These are phyloP conservation scores for Acropora tenuis DNA, from an alignment of 64 coral and sea anemone species.

Conservation along the genomic window DNA sequence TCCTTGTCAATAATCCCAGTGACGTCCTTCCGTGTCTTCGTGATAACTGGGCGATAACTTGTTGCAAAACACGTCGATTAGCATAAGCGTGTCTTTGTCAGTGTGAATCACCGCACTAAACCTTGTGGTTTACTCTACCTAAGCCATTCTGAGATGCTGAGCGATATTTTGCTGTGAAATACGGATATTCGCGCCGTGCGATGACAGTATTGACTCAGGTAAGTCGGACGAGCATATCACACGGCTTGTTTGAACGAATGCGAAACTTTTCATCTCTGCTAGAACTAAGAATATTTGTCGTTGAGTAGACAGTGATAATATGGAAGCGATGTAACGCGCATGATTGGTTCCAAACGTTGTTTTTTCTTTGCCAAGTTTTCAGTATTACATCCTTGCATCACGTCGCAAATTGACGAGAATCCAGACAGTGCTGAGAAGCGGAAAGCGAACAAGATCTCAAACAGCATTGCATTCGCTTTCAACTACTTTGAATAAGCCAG, in stretches of 20 bases:
- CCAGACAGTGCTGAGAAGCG: neutral
- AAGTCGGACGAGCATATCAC: neutral
- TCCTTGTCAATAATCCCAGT: neutral
- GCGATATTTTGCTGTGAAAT: conserved; percentile 3
- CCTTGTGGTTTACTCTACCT: neutral
- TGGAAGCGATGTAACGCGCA: neutral
- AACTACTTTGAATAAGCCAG: neutral
- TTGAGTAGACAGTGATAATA: neutral
- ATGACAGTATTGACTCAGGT: neutral
- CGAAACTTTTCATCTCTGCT: conserved; percentile 19
- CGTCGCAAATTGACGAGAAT: neutral
- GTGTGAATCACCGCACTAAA: neutral
- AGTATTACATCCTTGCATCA: neutral
- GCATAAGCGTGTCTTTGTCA: conserved; percentile 26
- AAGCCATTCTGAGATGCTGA: neutral
- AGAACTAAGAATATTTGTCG: conserved; percentile 1
- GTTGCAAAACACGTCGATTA: conserved; percentile 19
- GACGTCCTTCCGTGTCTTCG: neutral
- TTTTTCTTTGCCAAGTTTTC: neutral
- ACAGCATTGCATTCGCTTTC: neutral
- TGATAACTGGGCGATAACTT: conserved; percentile 3
- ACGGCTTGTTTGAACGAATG: neutral
- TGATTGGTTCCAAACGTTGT: neutral
- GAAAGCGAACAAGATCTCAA: conserved; percentile 1
- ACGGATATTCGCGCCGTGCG: neutral